Evolutionary conservation across 1,140 invertebrate species (phyloP).

Genomic region (Macrosteles quadrilineatus): DNA sequence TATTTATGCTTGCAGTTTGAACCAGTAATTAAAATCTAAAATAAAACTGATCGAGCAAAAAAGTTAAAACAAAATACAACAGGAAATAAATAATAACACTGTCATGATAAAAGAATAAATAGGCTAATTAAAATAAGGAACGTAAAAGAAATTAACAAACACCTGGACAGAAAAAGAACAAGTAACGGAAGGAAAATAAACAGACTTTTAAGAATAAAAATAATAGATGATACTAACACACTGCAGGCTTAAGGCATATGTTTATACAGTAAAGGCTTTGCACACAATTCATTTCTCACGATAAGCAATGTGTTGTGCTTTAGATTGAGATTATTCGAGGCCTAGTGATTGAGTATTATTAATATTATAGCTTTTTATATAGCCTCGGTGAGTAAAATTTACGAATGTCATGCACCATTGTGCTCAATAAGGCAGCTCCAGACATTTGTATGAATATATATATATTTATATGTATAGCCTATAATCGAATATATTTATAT

Average conservation of each 20-base stretch:
- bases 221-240: neutral
- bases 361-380: too few species aligned
- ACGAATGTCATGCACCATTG: neutral
- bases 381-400: too few species aligned
- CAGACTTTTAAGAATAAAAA: neutral
- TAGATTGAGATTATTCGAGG: too few species aligned
- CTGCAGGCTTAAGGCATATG: slow-evolving; percentile 6
- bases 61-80: too few species aligned
- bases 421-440: slow-evolving; percentile 9
- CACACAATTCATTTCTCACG: neutral
- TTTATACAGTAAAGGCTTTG: neutral
- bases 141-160: neutral
- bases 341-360: too few species aligned
- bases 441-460: neutral
- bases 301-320: neutral
- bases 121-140: neutral
- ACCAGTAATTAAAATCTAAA: neutral
- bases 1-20: neutral
- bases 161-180: neutral
- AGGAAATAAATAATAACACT: neutral
- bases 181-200: neutral
- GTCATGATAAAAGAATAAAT: neutral
- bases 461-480: too few species aligned
- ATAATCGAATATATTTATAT: slow-evolving; percentile 7
- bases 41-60: neutral